These are phyloP conservation scores for Salvelinus namaycush DNA, from an alignment of 2,113 vertebrate species.

Conservation along the genomic window DNA sequence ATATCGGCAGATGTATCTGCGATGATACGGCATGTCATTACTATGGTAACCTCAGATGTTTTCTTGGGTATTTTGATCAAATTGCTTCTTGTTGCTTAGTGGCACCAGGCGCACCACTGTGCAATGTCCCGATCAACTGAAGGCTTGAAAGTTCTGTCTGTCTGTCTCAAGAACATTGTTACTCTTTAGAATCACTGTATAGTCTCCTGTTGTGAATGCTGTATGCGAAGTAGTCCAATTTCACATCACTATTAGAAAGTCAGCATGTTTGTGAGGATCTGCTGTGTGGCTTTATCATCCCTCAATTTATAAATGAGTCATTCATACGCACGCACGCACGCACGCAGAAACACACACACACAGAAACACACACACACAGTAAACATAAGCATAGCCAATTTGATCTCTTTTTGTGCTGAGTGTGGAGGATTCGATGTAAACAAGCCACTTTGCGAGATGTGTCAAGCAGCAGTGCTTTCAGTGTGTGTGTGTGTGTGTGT, in stretches of 20 bases:
- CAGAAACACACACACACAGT: background rate
- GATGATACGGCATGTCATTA: conserved; percentile 13
- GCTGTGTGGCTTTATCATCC: background rate
- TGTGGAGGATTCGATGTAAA: background rate
- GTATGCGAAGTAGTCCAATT: conserved; percentile 29
- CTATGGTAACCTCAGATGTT: conserved; percentile 66
- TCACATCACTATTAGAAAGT: conserved; percentile 14
- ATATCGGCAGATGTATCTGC: background rate
- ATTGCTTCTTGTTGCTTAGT: conserved; percentile 48
- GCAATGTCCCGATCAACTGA: conserved; percentile 8
- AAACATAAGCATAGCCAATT: background rate
- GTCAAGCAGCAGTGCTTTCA: background rate
- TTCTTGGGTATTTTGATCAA: conserved; percentile 44
- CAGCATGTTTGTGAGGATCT: conserved; percentile 8
- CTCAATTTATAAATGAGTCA: background rate
- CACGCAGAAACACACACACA: background rate
- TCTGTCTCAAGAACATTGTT: background rate
- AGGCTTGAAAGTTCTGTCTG: conserved; percentile 28
- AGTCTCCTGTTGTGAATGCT: background rate
- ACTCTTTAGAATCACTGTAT: background rate
- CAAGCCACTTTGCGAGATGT: background rate
- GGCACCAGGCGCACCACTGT: conserved; percentile 27
- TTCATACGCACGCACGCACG: too few relatives aligned
- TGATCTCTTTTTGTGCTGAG: background rate
- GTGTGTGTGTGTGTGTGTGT: background rate